These are phyloP conservation scores for Chaetophractus vellerosus DNA, from an alignment of 2,797 vertebrate genomes.

Conservation along the genomic window DNA sequence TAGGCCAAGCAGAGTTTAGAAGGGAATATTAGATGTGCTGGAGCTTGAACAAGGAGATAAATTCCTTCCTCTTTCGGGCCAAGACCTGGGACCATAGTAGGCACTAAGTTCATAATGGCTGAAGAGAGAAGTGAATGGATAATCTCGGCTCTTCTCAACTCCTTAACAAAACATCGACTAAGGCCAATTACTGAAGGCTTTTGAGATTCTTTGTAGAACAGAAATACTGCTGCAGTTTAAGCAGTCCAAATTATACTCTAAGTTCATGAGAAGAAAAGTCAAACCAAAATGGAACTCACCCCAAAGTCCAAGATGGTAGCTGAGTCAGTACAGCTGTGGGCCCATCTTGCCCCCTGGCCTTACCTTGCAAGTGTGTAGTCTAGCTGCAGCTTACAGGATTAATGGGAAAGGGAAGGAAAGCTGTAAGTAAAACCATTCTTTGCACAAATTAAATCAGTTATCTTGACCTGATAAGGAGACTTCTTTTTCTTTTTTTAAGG, in stretches of 20 bases:
- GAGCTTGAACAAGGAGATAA: background rate
- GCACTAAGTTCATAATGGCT: background rate
- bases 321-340: background rate
- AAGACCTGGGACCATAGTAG: background rate
- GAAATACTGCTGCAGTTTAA: background rate
- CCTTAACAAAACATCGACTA: background rate
- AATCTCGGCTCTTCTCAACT: background rate
- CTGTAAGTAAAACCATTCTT: background rate
- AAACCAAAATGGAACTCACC: background rate
- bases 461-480: conserved; percentile 37
- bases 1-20: too few species aligned
- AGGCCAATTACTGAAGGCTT: background rate
- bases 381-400: conserved; percentile 22
- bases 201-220: background rate
- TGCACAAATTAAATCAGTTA: conserved; percentile 31
- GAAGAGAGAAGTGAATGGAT: background rate
- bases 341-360: background rate
- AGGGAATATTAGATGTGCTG: background rate
- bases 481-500: background rate
- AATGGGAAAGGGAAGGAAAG: background rate
- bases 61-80: too few species aligned
- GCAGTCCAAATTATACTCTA: background rate
- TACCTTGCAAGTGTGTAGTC: background rate
- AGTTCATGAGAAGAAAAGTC: background rate
- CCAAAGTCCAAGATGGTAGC: background rate